Percentiles rank a stretch among this genome's conserved stretches.
Evolutionary conservation across 2,113 vertebrate genomes (phyloP).

Genomic region (Carassius gibelio): DNA sequence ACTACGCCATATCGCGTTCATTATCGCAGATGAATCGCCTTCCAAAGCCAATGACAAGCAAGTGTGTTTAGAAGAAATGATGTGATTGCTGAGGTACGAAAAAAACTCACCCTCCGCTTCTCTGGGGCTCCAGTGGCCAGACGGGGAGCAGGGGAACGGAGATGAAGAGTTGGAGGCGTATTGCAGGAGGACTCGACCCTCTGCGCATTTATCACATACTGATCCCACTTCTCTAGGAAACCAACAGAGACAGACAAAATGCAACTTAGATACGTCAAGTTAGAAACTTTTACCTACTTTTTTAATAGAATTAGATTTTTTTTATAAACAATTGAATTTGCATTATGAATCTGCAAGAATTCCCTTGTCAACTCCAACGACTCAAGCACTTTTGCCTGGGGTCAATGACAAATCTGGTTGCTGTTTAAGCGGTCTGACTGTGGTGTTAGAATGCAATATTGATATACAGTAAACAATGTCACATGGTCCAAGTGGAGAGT

Average conservation of each 20-base stretch:
- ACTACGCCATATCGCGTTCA: too few species aligned
- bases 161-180: constrained; percentile 95
- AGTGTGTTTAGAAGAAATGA: background rate
- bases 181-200: constrained; percentile 89
- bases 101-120: constrained; percentile 91
- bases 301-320: too few species aligned
- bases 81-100: background rate
- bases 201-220: constrained; percentile 92
- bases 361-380: constrained; percentile 30
- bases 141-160: constrained; percentile 90
- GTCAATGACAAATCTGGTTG: background rate
- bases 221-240: constrained; percentile 99
- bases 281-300: too few species aligned
- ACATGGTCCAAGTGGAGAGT: constrained; percentile 1
- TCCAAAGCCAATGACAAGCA: background rate
- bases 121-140: constrained; percentile 95
- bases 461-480: constrained; percentile 9
- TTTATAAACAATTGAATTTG: too few species aligned
- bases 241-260: constrained; percentile 87
- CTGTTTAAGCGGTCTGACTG: background rate
- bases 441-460: background rate
- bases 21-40: too few species aligned
- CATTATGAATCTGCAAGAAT: background rate
- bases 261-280: constrained; percentile 84
- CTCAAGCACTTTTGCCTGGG: constrained; percentile 25